A percentile compares a stretch with the other conserved stretches of the same genome.
Evolutionary conservation across 1,140 invertebrate genomes (phyloP).

Genomic region (Helicoverpa zea): DNA sequence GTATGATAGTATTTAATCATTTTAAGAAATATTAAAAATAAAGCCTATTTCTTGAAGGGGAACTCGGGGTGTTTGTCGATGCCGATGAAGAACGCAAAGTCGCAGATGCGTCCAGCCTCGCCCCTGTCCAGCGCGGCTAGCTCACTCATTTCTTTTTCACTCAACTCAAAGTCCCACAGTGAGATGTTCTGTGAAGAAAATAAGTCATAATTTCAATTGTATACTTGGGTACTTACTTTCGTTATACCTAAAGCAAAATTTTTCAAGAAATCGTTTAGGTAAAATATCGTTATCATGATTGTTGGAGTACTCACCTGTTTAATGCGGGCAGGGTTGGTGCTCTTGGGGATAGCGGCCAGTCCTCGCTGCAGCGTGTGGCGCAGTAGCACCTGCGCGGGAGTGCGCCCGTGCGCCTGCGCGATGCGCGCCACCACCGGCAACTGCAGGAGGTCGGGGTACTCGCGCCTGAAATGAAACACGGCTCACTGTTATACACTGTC

Average conservation of each 20-base stretch:
- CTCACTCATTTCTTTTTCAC: constrained; percentile 84
- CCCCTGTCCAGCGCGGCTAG: constrained; percentile 88
- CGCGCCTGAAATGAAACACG: constrained; percentile 67
- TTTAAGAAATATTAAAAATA: not conserved
- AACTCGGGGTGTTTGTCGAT: constrained; percentile 89
- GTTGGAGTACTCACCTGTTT: constrained; percentile 72
- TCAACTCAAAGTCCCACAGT: constrained; percentile 78
- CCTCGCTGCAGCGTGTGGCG: constrained; percentile 92
- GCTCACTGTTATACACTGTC: not conserved
- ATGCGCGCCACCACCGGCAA: constrained; percentile 90
- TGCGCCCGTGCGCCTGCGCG: constrained; percentile 90
- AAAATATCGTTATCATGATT: too few species aligned
- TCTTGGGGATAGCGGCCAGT: constrained; percentile 94
- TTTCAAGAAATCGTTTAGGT: not conserved
- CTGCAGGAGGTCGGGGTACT: constrained; percentile 90
- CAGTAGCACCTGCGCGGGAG: constrained; percentile 93
- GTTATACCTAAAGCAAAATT: not conserved
- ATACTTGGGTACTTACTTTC: not conserved
- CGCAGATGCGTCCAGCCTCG: constrained; percentile 90
- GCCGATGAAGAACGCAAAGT: constrained; percentile 87
- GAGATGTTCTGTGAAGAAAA: constrained; percentile 71
- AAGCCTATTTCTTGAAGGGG: constrained; percentile 78
- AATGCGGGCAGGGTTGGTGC: constrained; percentile 90
- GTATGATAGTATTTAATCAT: not conserved
- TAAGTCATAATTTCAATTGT: not conserved